These are phyloP conservation scores for Haliaeetus leucogaster DNA, from an alignment of 2,113 vertebrate species.

Conservation along the genomic window DNA sequence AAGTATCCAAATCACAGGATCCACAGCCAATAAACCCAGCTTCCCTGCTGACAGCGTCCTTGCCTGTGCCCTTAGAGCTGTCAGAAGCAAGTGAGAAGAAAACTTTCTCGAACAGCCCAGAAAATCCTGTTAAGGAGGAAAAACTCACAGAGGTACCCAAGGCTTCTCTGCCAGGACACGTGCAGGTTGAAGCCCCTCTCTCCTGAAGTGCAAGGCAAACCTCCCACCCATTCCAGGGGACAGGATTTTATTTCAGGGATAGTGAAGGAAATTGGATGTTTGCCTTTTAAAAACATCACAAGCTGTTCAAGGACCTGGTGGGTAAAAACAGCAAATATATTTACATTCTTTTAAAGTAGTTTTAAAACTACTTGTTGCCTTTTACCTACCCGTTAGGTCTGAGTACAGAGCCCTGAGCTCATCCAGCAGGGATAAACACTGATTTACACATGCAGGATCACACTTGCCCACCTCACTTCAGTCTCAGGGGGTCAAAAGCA, in stretches of 20 bases:
- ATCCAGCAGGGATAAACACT: not conserved
- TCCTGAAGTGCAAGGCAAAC: not conserved
- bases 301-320: not conserved
- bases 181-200: not conserved
- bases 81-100: not conserved
- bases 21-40: conserved; percentile 11
- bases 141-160: not conserved
- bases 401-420: not conserved
- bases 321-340: not conserved
- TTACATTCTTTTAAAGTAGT: not conserved
- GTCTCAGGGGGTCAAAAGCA: not conserved
- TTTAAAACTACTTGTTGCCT: not conserved
- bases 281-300: not conserved
- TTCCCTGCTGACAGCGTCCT: not conserved
- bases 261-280: not conserved
- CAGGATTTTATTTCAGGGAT: not conserved
- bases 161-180: not conserved
- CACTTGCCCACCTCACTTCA: not conserved
- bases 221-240: not conserved
- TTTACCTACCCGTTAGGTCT: not conserved
- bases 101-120: not conserved
- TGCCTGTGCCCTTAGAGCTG: conserved; percentile 41
- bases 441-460: accelerated
- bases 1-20: not conserved
- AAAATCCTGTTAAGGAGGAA: not conserved